phyloP scores from a whole-genome alignment of 2,113 vertebrate species.

The Bombycilla garrulus region DNA sequence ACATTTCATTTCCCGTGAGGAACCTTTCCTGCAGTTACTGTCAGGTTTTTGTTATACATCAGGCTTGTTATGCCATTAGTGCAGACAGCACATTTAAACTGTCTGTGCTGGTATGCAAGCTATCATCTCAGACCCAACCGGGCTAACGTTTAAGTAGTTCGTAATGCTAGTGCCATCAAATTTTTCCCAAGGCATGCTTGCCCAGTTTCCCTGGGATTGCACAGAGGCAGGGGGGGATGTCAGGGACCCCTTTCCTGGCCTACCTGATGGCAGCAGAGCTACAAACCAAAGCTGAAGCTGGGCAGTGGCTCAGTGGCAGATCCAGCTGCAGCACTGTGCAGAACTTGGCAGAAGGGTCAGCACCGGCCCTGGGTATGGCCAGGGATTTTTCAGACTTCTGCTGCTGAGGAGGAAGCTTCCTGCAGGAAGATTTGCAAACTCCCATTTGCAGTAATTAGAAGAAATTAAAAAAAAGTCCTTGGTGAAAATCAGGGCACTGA shows the following conservation, averaged over 20 bases:
- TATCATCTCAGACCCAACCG: neutral
- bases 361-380: neutral
- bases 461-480: neutral
- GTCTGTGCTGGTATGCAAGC: neutral
- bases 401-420: neutral
- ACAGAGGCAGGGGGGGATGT: neutral
- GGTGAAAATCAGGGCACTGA: neutral
- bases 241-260: rapidly evolving
- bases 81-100: neutral
- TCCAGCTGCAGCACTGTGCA: neutral
- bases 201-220: neutral
- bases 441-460: neutral
- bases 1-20: neutral
- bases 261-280: rapidly evolving
- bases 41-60: neutral
- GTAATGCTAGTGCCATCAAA: neutral
- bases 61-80: neutral
- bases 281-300: neutral
- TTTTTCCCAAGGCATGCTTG: neutral
- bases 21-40: neutral
- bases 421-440: neutral
- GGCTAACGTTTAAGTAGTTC: neutral
- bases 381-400: neutral
- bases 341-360: rapidly evolving
- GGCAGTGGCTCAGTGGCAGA: neutral